Conservation (phyloP, 2,888 invertebrate species). For the Phengaris alcon region DNA sequence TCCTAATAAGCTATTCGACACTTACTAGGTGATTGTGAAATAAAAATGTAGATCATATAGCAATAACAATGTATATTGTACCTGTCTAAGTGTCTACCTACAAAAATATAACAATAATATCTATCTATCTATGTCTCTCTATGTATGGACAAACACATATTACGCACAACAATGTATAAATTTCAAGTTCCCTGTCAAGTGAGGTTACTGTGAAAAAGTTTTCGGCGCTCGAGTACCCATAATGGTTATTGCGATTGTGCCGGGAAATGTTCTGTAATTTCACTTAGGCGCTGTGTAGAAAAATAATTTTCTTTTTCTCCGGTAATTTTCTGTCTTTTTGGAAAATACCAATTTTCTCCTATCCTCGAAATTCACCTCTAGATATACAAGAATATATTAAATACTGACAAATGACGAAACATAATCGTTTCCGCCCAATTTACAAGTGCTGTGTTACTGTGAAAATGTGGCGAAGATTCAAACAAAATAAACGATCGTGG, state of each 20-base stretch:
- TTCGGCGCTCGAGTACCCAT: constrained; percentile 5
- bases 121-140: too few species aligned
- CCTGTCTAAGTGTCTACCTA: too few species aligned
- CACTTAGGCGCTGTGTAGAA: neutral
- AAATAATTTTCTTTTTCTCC: neutral
- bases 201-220: neutral
- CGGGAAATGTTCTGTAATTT: neutral
- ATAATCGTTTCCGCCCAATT: neutral
- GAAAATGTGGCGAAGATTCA: neutral
- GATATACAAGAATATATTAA: neutral
- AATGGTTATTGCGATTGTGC: neutral
- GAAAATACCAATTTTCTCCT: neutral
- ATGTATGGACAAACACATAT: too few species aligned
- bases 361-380: neutral
- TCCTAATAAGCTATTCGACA: too few species aligned
- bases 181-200: neutral
- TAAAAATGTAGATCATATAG: too few species aligned
- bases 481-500: neutral
- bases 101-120: too few species aligned
- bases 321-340: neutral
- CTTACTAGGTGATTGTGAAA: too few species aligned
- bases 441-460: too few species aligned
- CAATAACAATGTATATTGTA: too few species aligned
- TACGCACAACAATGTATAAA: neutral
- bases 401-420: neutral